Base-by-base conservation (phyloP, 2,888 invertebrate species). In the Anagyrus pseudococci region DNA sequence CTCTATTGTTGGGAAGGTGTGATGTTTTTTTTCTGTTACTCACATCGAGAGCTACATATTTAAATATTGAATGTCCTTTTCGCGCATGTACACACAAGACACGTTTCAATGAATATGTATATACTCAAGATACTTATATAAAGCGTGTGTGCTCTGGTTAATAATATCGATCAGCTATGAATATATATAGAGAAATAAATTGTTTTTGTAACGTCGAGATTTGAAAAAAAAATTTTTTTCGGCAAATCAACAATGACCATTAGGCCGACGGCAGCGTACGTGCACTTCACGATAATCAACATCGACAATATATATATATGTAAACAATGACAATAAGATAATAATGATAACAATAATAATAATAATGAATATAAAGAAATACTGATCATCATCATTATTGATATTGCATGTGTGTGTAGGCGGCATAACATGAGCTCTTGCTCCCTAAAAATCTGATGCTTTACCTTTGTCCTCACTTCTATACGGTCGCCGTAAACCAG, bases 401-500 rank as follows among this genome's bases (percentile, higher is more conserved):
- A 41, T n/a, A 20, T 50, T 33, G 26, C 43, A 49, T 49, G 22
- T 52, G 53, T 62, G 53, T 49, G 8, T 43, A 40, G 48, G 29
- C 33, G 33, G 4, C 37, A 53, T 33, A 19, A 43, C 22, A 10
- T 13, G 23, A 8, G 13, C 40, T 26, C 53, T 54, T 49, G 49
- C 29, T 33, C 47, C 26, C 52, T 47, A 49, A 49, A 48, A 40
- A 57, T 66, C 58, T 29, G 4, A 58, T 73, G 74, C 50, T 76
- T 83, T 83, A 83, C 83, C 83, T 83, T 82, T 75, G 79, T 78
- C 73, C 82, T 81, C 70, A 83, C 83, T 82, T 83, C 81, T 75
- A 83, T 83, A 82, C 83, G 83, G 78, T 83, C 83, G 75, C 81
- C 81, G 76, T 83, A 83, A 72, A 83, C 81, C 77, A 82, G 82